phyloP scores from a whole-genome alignment of 2,888 invertebrate genomes.

The Chaitophorus viminalis region DNA sequence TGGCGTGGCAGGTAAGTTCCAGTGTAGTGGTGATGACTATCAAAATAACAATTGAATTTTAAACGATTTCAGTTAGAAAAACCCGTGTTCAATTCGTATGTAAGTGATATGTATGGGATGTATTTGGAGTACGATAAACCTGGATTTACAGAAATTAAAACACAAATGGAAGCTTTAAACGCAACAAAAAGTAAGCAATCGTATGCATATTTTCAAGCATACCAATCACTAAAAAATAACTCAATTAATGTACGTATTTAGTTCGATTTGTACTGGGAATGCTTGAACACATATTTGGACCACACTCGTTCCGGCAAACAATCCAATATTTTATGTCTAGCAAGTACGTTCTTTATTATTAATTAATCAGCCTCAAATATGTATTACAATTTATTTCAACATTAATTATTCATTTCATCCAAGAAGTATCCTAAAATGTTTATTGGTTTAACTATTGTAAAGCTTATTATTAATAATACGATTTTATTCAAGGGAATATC shows the following conservation, averaged over 20 bases:
- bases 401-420: too few relatives aligned
- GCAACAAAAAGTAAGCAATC: constrained; percentile 39
- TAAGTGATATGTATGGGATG: constrained; percentile 65
- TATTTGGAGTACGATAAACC: constrained; percentile 64
- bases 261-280: constrained; percentile 80
- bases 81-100: constrained; percentile 64
- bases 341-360: constrained; percentile 71
- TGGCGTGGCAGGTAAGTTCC: constrained; percentile 75
- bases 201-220: not conserved
- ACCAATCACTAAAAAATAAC: not conserved
- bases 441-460: constrained; percentile 14
- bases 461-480: constrained; percentile 1
- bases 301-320: constrained; percentile 79
- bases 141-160: constrained; percentile 52
- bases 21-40: not conserved
- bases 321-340: constrained; percentile 76
- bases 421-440: not conserved
- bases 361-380: too few relatives aligned
- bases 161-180: constrained; percentile 63
- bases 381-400: too few relatives aligned
- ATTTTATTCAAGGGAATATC: constrained; percentile 70
- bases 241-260: constrained; percentile 43
- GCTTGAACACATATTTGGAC: constrained; percentile 87
- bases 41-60: not conserved
- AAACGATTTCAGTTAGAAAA: constrained; percentile 64